Conservation (phyloP, 2,113 vertebrate species). For the Alectura lathami region DNA sequence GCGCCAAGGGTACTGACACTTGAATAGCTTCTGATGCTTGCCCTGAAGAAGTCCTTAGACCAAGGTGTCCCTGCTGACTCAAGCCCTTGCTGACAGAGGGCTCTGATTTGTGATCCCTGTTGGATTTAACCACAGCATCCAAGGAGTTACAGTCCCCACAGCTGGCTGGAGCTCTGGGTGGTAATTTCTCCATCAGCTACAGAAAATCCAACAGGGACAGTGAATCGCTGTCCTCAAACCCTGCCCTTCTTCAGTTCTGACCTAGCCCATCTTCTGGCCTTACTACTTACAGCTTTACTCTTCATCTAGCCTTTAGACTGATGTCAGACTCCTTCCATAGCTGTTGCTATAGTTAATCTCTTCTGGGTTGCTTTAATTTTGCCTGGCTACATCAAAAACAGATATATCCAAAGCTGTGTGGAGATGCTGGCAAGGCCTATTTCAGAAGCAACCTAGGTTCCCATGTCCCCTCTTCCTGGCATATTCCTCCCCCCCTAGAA, state of each 20-base stretch:
- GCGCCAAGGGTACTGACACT: not conserved
- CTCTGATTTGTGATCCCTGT: not conserved
- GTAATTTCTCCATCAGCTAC: not conserved
- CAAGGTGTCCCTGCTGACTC: not conserved
- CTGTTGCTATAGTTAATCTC: not conserved
- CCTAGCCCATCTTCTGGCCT: not conserved
- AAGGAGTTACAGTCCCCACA: not conserved
- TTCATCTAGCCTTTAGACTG: not conserved
- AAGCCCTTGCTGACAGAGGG: not conserved
- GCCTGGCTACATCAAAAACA: not conserved
- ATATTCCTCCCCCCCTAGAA: not conserved
- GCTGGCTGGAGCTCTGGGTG: not conserved
- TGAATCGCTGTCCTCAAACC: not conserved
- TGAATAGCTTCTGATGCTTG: not conserved
- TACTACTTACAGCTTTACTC: not conserved
- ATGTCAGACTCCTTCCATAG: not conserved
- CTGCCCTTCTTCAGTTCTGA: not conserved
- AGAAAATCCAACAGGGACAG: not conserved
- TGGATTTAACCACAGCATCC: not conserved
- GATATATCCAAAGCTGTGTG: rapidly evolving
- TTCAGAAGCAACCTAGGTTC: not conserved
- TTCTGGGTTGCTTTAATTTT: not conserved
- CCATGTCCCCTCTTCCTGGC: not conserved
- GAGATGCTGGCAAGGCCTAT: not conserved
- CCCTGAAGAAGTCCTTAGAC: not conserved